Conservation (phyloP, 2,797 vertebrate species). For the Podargus strigoides region DNA sequence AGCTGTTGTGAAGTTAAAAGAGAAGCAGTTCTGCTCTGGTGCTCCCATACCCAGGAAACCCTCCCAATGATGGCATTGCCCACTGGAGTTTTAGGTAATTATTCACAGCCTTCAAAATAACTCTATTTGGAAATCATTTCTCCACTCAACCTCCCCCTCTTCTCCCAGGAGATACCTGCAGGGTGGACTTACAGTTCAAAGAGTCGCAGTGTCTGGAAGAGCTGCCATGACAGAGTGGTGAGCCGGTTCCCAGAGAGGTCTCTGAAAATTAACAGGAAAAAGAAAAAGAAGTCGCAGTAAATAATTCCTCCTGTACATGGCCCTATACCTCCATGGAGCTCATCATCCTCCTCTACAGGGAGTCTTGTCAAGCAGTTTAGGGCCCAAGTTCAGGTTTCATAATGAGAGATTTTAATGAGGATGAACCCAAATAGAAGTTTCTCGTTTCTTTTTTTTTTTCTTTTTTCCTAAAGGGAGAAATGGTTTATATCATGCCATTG, state of each 20-base stretch:
- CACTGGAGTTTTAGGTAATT: conserved; percentile 17
- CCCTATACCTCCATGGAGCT: background rate
- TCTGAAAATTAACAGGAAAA: conserved; percentile 75
- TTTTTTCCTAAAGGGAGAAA: background rate
- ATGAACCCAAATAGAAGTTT: background rate
- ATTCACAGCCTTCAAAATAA: background rate
- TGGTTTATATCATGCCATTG: background rate
- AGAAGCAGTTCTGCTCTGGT: conserved; percentile 25
- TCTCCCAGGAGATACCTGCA: background rate
- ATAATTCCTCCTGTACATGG: background rate
- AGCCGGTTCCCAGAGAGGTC: conserved; percentile 97
- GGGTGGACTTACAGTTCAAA: conserved; percentile 90
- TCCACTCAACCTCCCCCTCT: background rate
- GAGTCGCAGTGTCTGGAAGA: conserved; percentile 97
- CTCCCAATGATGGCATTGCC: conserved; percentile 10
- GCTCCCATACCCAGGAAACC: background rate
- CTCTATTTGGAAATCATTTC: background rate
- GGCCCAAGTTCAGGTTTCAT: background rate
- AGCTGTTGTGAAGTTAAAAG: conserved; percentile 9
- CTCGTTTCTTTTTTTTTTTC: background rate
- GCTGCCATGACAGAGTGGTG: conserved; percentile 94
- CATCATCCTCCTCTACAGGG: background rate
- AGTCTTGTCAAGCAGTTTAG: background rate
- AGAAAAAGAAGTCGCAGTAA: background rate
- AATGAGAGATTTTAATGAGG: conserved; percentile 28